Percentiles rank a stretch among this genome's conserved stretches.
Conservation (phyloP, 64 coral and sea anemone genomes). For the Stylophora pistillata region DNA sequence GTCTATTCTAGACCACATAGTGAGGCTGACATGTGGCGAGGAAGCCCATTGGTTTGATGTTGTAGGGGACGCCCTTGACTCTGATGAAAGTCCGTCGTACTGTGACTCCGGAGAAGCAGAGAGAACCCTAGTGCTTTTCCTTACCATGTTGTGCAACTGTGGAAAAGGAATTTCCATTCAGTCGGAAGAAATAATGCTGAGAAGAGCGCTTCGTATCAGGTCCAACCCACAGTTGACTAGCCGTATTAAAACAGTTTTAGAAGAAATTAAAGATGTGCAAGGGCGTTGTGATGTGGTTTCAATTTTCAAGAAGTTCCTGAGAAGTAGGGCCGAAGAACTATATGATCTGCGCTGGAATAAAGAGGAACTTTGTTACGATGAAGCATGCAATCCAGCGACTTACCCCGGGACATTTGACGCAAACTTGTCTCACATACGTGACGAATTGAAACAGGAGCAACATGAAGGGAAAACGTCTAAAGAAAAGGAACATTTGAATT, state of each 20-base stretch:
- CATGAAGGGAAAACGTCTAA: neutral
- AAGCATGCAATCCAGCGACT: neutral
- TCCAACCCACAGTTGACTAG: neutral
- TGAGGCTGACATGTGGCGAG: constrained; percentile 64
- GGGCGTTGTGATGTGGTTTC: constrained; percentile 42
- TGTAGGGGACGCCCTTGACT: constrained; percentile 56
- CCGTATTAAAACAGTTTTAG: constrained; percentile 54
- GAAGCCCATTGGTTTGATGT: constrained; percentile 49
- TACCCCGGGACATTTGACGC: neutral
- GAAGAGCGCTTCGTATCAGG: neutral
- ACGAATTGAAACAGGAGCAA: neutral
- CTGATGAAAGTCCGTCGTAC: neutral
- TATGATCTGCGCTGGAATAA: constrained; percentile 64
- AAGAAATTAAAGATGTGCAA: constrained; percentile 10
- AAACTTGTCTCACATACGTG: neutral
- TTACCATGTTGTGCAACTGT: constrained; percentile 91
- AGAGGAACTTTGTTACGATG: neutral
- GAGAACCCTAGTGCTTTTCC: constrained; percentile 66
- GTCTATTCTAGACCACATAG: constrained; percentile 64
- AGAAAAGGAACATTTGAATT: neutral
- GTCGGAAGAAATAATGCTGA: constrained; percentile 44
- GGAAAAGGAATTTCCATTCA: constrained; percentile 47
- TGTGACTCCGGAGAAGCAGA: constrained; percentile 55
- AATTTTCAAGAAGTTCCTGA: constrained; percentile 31
- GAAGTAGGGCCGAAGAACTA: constrained; percentile 38